Percentiles rank a stretch among this genome's conserved stretches.
These are phyloP conservation scores for Pseudomyrmex pallidus DNA, from an alignment of 1,140 invertebrate species.

Conservation along the genomic window DNA sequence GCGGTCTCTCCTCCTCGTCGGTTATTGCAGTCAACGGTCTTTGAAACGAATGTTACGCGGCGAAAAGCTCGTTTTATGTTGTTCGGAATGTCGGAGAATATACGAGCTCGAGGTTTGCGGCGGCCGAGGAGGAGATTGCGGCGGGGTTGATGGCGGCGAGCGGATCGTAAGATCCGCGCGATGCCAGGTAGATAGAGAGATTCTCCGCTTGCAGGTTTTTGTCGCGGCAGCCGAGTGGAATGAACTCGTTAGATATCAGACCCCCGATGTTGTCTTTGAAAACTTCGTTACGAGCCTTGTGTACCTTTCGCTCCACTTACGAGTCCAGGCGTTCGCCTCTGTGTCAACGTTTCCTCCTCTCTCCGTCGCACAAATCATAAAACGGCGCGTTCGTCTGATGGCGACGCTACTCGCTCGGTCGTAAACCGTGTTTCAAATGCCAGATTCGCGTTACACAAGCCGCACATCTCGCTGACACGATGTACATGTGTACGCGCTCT, in stretches of 20 bases:
- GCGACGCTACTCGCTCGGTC: slow-evolving; percentile 10
- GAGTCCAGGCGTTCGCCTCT: slow-evolving; percentile 27
- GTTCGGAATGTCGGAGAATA: slow-evolving; percentile 5
- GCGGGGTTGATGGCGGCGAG: slow-evolving; percentile 13
- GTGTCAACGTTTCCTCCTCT: slow-evolving; percentile 17
- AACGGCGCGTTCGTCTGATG: slow-evolving; percentile 30
- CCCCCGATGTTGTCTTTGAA: slow-evolving; percentile 75
- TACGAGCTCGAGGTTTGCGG: not conserved
- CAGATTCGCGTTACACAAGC: slow-evolving; percentile 3
- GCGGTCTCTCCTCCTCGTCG: not conserved
- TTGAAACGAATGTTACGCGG: not conserved
- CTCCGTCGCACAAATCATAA: slow-evolving; percentile 43
- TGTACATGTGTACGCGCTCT: not conserved
- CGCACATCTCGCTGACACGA: not conserved
- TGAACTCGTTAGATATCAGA: slow-evolving; percentile 76
- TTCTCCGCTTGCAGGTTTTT: slow-evolving; percentile 70
- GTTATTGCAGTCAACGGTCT: not conserved
- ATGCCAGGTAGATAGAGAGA: slow-evolving; percentile 59
- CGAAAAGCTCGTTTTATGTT: slow-evolving; percentile 15
- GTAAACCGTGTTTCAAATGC: slow-evolving; percentile 60
- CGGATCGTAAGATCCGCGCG: not conserved
- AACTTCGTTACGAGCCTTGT: slow-evolving; percentile 70
- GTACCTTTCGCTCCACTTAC: slow-evolving; percentile 62
- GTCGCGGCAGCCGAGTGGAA: slow-evolving; percentile 64
- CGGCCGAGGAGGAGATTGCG: slow-evolving; percentile 41